Evolutionary conservation across 2,113 vertebrate species (phyloP).

Genomic region (Gymnorhina tibicen): DNA sequence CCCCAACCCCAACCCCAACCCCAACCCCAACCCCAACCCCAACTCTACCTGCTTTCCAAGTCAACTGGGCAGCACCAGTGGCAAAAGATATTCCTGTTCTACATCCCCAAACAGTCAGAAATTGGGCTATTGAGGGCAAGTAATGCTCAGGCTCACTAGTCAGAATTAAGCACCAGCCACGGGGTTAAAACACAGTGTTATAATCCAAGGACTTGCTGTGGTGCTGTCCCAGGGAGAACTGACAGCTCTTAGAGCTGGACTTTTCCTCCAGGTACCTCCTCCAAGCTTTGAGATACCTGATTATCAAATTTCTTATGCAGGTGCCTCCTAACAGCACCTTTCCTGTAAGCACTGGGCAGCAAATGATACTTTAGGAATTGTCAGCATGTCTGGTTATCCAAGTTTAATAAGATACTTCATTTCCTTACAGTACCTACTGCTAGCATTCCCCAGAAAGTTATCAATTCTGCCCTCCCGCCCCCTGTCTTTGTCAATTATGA

Average conservation of each 20-base stretch:
- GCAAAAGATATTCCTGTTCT: not conserved
- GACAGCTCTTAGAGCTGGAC: too few relatives aligned
- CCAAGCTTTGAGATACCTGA: not conserved
- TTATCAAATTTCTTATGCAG: not conserved
- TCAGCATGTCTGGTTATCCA: not conserved
- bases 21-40: not conserved
- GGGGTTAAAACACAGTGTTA: not conserved
- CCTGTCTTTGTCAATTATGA: constrained; percentile 19
- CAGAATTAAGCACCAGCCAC: not conserved
- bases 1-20: not conserved
- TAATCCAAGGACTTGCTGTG: not conserved
- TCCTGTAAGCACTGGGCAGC: not conserved
- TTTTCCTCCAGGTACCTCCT: not conserved
- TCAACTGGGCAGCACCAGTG: not conserved
- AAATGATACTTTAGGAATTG: not conserved
- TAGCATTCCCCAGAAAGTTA: constrained; percentile 17
- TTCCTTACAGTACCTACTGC: not conserved
- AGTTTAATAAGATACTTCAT: constrained; percentile 22
- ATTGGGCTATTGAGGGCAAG: not conserved
- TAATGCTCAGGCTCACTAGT: not conserved
- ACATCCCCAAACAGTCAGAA: not conserved
- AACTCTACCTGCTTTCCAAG: not conserved
- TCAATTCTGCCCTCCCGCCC: constrained; percentile 43
- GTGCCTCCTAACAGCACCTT: not conserved
- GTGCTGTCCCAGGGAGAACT: not conserved